Evolutionary conservation across 2,113 vertebrate genomes (phyloP).

Genomic region (Hippotragus niger): DNA sequence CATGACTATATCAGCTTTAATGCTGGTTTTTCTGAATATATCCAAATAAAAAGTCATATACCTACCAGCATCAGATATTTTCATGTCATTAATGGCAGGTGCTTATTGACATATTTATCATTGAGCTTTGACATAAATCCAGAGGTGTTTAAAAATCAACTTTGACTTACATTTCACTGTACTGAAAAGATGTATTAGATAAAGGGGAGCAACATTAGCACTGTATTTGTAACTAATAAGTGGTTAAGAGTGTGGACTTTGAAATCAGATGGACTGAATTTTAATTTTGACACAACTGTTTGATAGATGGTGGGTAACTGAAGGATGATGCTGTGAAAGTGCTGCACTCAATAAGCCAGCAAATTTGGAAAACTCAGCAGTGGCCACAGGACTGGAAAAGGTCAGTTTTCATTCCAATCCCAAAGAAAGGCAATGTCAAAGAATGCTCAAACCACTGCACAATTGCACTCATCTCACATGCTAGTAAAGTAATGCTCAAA

Average conservation of each 20-base stretch:
- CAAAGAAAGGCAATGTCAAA: too few species aligned
- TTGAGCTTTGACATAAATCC: not conserved
- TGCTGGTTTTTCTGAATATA: not conserved
- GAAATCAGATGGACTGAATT: not conserved
- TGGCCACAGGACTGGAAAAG: too few species aligned
- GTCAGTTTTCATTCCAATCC: too few species aligned
- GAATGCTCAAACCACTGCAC: too few species aligned
- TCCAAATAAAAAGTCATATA: not conserved
- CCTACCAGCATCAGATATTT: not conserved
- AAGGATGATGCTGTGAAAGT: too few species aligned
- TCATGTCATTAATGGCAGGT: not conserved
- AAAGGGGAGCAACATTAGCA: not conserved
- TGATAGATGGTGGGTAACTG: not conserved
- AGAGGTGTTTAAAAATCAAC: not conserved
- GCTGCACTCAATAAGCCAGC: too few species aligned
- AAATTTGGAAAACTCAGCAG: too few species aligned
- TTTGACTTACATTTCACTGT: not conserved
- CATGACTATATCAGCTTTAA: not conserved
- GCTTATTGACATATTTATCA: slow-evolving; percentile 7
- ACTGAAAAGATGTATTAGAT: not conserved
- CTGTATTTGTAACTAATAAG: not conserved
- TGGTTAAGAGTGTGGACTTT: not conserved
- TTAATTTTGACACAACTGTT: not conserved
- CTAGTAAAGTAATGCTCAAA: too few species aligned
- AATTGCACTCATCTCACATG: too few species aligned